Base-by-base conservation (phyloP, 2,797 vertebrate genomes). In the Nyctalus aviator region DNA sequence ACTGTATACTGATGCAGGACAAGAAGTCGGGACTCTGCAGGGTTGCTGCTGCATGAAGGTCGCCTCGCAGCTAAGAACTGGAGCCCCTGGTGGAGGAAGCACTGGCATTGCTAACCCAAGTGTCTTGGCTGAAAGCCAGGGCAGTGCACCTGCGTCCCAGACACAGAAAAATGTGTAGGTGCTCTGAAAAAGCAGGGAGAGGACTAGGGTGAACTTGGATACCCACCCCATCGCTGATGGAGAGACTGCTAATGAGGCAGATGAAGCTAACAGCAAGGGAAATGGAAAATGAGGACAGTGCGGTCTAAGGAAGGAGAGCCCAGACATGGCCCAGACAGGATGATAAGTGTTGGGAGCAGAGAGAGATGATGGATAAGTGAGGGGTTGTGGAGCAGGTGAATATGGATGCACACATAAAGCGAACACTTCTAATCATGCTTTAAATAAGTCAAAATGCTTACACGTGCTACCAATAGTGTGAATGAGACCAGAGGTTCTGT, bases 351-450 rank as follows among this genome's bases (percentile, higher is more conserved):
- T 35, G 7, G 44, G 18, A 35, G 46, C 30, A 17, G 21, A 27
- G 27, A 53, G 30, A 69, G 25, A 30, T 3, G 6, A 4, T 15
- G 8, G 44, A 37, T 44, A 27, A 71, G 23, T 0, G 21, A 15
- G n/a, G 53, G 2, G 3, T 3, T 15, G 4, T 30, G 57, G 44
- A 32, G 21, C 41, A 35, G 15, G 59, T 4, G 20, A 15, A 10
- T 1, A 12, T 1, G 2, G 41, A 21, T 0, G 0, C 6, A 3
- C 8, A 18, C 1, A 3, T 27, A 35, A 27, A 32, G 5, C 5
- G 8, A 57, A 25, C 17, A 13, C 25, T 2, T 30, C 41, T 76
- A 48, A 20, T 2, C 78, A 46, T 18, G 15, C 10, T 81, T 25
- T 18, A 41, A 20, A 1, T 8, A 13, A 0, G 10, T 20, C 3